A percentile compares a stretch with the other conserved stretches of the same genome.
These are phyloP conservation scores for Peromyscus nudipes DNA, from an alignment of 2,797 vertebrate species.

Conservation along the genomic window DNA sequence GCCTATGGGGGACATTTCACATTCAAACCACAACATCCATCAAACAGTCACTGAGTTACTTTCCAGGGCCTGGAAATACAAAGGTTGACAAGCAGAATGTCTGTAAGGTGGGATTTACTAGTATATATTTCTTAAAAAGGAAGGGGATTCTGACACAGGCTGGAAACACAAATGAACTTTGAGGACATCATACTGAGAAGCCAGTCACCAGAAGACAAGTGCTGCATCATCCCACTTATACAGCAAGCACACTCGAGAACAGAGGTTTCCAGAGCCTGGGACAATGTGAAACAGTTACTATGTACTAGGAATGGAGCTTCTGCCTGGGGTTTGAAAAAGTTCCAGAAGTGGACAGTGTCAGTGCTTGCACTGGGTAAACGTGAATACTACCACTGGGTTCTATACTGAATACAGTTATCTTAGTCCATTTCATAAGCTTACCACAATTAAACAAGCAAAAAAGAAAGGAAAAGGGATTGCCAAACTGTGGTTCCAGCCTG, in stretches of 20 bases:
- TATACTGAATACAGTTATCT: background rate
- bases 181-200: background rate
- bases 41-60: background rate
- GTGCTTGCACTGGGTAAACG: background rate
- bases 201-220: background rate
- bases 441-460: background rate
- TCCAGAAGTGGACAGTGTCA: background rate
- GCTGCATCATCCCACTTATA: background rate
- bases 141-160: background rate
- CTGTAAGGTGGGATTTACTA: background rate
- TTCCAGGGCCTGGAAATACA: background rate
- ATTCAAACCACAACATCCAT: background rate
- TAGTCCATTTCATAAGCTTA: background rate
- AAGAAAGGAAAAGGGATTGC: background rate
- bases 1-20: background rate
- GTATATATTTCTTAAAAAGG: background rate
- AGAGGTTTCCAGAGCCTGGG: background rate
- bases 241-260: background rate
- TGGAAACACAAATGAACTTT: background rate
- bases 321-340: background rate
- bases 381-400: background rate
- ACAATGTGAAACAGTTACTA: background rate
- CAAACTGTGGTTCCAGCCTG: background rate
- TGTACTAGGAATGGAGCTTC: background rate
- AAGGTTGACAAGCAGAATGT: background rate